A percentile compares a stretch with the other conserved stretches of the same genome.
Evolutionary conservation across 2,888 invertebrate species (phyloP).

Genomic region (Drosophila subquinaria): DNA sequence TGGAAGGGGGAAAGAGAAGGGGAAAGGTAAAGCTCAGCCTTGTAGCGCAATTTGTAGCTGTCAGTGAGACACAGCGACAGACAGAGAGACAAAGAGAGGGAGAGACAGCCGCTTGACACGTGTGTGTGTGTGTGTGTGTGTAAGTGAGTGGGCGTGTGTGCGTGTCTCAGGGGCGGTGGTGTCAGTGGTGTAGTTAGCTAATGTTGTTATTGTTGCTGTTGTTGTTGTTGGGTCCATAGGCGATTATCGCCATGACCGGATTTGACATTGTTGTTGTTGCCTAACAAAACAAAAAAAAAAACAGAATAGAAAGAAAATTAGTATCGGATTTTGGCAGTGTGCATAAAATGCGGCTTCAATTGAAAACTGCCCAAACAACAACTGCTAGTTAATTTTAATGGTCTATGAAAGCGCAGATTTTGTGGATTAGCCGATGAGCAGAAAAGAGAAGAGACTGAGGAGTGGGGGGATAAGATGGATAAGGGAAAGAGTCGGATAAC

Average conservation of each 20-base stretch:
- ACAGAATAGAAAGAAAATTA: constrained; percentile 45
- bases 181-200: constrained; percentile 69
- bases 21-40: constrained; percentile 43
- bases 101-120: constrained; percentile 67
- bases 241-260: constrained; percentile 73
- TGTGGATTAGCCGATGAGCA: constrained; percentile 62
- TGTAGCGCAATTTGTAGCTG: constrained; percentile 81
- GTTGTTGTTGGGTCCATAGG: constrained; percentile 45
- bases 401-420: constrained; percentile 75
- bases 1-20: not conserved
- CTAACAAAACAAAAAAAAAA: too few relatives aligned
- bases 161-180: constrained; percentile 37
- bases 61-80: constrained; percentile 57
- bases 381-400: constrained; percentile 77
- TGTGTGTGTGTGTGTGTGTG: constrained; percentile 52
- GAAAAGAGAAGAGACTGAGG: constrained; percentile 24
- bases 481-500: constrained; percentile 5
- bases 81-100: constrained; percentile 15
- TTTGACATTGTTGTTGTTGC: constrained; percentile 16
- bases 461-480: too few relatives aligned
- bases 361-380: constrained; percentile 41
- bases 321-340: constrained; percentile 74
- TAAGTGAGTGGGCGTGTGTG: constrained; percentile 47
- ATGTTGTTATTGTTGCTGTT: constrained; percentile 34
- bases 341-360: constrained; percentile 64